Base-by-base conservation (phyloP, 2,797 vertebrate genomes). In the Furcifer pardalis region DNA sequence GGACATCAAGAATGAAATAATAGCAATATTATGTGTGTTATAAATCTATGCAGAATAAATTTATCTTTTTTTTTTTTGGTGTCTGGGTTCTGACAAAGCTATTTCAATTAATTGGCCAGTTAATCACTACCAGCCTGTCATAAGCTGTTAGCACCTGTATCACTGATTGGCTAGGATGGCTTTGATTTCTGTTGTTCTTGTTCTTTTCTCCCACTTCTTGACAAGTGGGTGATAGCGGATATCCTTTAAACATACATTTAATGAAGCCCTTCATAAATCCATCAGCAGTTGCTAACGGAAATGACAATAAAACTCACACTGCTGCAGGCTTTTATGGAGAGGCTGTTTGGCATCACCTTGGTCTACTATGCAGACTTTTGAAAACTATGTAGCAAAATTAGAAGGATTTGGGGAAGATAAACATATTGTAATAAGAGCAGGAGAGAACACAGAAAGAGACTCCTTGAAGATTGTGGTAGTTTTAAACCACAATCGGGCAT, bases 191-290 rank as follows among this genome's bases (percentile, higher is more conserved):
- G 32, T 6, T 88, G 83, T 88, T 75, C 75, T 62, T 90, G 12
- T 13, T 56, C 25, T 72, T 63, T 32, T 35, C 79, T 32, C 27
- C 56, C 40, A 46, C 62, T 37, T 90, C 89, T 84, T 87, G 92
- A 93, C 92, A 93, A 92, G 91, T 80, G 90, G 89, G 92, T 81
- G 83, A 92, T 92, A 94, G 94, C 89, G 91, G 94, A 94, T 94
- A 94, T 94, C 94, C 91, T 93, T 93, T 95, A 94, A 93, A 93
- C 93, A 90, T 17, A 93, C 93, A 93, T 95, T 94, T 94, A 95
- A 94, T 91, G 92, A 94, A 94, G 88, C 72, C 92, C 88, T 90
- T 91, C 94, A 93, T 94, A 94, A 95, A 94, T 94, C 93, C 92
- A 92, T 94, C 94, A 94, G 84, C 94, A 94, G 92, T 91, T 92